phyloP scores from a whole-genome alignment of 2,113 vertebrate species.

The crab-eating macaque (Macaca fascicularis) region DNA sequence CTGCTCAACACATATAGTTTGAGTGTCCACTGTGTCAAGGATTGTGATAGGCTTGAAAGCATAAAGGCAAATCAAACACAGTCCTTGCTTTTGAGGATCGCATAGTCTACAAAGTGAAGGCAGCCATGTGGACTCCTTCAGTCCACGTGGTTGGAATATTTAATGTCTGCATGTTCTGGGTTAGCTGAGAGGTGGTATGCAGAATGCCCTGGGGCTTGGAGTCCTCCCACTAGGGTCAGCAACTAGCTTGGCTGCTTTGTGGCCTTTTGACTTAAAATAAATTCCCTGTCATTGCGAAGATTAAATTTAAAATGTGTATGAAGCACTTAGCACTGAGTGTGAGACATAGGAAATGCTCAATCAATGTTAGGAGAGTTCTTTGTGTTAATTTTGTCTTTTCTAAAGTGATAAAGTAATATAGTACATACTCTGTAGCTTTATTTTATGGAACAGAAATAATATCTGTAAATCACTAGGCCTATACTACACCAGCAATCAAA shows the following conservation, averaged over 20 bases:
- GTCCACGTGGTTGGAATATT: neutral
- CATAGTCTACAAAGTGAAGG: neutral
- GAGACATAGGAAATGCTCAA: neutral
- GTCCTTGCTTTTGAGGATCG: neutral
- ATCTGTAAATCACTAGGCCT: neutral
- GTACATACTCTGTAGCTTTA: neutral
- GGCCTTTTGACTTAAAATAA: neutral
- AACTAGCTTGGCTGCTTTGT: neutral
- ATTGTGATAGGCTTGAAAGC: neutral
- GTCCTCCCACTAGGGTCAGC: neutral
- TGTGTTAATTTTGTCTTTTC: slow-evolving; percentile 26
- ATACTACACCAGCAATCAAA: neutral
- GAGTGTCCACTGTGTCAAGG: neutral
- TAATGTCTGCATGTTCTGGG: neutral
- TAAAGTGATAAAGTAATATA: neutral
- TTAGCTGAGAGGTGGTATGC: neutral
- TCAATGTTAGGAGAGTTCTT: neutral
- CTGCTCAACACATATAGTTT: neutral
- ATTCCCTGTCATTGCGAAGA: neutral
- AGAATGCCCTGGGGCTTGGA: neutral
- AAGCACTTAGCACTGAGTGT: neutral
- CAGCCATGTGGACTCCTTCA: neutral
- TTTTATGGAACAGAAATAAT: neutral
- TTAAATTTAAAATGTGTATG: neutral
- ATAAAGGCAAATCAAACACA: neutral